Percentiles rank a stretch among this genome's conserved stretches.
These are phyloP conservation scores for Crax fasciolata DNA, from an alignment of 2,797 vertebrate species.

Conservation along the genomic window DNA sequence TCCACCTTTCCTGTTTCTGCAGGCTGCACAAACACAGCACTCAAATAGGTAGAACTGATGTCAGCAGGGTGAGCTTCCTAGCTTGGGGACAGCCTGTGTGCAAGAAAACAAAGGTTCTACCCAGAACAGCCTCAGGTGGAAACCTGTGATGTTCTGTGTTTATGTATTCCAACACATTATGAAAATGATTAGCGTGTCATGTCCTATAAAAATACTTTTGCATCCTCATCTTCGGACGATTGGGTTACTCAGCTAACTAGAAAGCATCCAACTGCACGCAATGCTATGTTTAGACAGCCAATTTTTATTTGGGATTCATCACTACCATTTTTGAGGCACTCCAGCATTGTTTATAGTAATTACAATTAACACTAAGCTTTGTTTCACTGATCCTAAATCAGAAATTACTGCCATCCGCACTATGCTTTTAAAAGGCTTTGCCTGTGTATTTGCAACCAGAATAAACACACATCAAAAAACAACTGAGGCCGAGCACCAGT, in stretches of 20 bases:
- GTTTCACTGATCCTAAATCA: neutral
- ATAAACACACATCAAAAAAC: neutral
- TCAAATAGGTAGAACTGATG: neutral
- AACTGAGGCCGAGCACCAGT: neutral
- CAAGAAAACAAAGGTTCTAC: slow-evolving; percentile 1
- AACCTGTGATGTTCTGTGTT: neutral
- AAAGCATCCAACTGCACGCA: neutral
- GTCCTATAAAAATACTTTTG: neutral
- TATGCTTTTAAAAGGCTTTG: neutral
- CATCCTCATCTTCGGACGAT: neutral
- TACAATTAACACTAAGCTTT: neutral
- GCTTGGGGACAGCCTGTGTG: neutral
- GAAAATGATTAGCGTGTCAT: neutral
- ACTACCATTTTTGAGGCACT: neutral
- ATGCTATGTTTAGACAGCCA: neutral
- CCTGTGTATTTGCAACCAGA: neutral
- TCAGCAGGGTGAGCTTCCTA: neutral
- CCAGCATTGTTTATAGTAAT: neutral
- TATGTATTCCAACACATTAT: neutral
- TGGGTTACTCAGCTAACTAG: neutral
- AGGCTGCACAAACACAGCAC: slow-evolving; percentile 34
- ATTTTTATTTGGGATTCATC: neutral
- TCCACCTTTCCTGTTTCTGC: slow-evolving; percentile 63
- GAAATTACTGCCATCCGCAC: neutral
- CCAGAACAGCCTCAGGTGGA: slow-evolving; percentile 19